Evolutionary conservation across 2,888 invertebrate genomes (phyloP).

Genomic region (Orthosia gracilis): DNA sequence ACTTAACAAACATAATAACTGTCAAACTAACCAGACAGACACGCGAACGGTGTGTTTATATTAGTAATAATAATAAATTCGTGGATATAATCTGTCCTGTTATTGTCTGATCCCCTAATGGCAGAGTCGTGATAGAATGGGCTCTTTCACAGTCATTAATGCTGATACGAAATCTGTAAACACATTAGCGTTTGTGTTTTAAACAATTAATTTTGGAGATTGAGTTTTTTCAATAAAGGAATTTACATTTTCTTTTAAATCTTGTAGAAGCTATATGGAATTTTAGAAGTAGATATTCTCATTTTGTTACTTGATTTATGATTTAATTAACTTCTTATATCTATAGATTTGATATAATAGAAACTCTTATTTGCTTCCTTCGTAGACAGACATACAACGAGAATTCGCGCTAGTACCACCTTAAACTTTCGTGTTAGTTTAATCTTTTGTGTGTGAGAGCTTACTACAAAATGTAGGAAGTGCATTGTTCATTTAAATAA

Average conservation of each 20-base stretch:
- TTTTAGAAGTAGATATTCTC: not conserved
- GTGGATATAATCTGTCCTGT: constrained; percentile 80
- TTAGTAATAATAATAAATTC: constrained; percentile 84
- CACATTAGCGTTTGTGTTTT: constrained; percentile 56
- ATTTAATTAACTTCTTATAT: no score
- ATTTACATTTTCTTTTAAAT: not conserved
- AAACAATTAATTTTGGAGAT: constrained; percentile 42
- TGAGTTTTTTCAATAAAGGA: constrained; percentile 20
- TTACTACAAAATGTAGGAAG: constrained; percentile 6
- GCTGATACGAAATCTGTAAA: constrained; percentile 57
- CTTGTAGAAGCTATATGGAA: not conserved
- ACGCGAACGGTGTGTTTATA: constrained; percentile 81
- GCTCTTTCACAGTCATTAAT: constrained; percentile 73
- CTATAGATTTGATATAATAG: not conserved
- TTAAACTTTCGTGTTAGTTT: not conserved
- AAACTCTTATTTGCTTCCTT: not conserved
- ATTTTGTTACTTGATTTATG: no score
- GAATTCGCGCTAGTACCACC: not conserved
- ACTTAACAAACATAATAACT: constrained; percentile 63
- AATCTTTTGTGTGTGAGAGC: not conserved
- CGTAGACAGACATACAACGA: no score
- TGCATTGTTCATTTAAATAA: not conserved
- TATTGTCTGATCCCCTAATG: constrained; percentile 84
- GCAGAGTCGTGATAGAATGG: constrained; percentile 83
- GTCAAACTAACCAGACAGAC: constrained; percentile 64